A percentile compares a stretch with the other conserved stretches of the same genome.
These are phyloP conservation scores for Crypturellus tataupa DNA, from an alignment of 2,797 vertebrate species.

Conservation along the genomic window DNA sequence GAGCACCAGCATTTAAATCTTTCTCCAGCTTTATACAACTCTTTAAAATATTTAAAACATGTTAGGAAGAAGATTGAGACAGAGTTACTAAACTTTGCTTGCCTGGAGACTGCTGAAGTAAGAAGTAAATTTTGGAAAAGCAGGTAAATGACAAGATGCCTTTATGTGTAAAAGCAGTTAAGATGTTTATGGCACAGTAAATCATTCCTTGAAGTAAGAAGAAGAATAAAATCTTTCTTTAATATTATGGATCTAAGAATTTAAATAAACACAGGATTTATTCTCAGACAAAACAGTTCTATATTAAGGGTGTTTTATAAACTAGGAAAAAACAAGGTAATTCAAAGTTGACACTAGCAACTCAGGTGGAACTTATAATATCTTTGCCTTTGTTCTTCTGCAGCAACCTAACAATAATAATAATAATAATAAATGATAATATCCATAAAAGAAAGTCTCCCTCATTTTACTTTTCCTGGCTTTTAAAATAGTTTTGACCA, in stretches of 20 bases:
- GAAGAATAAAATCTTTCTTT: not conserved
- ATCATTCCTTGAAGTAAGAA: not conserved
- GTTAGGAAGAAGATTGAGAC: not conserved
- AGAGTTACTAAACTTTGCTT: not conserved
- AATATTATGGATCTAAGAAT: not conserved
- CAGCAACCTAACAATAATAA: not conserved
- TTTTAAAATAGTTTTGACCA: not conserved
- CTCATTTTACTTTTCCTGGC: not conserved
- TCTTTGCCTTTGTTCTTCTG: slow-evolving; percentile 23
- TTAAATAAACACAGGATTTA: slow-evolving; percentile 22
- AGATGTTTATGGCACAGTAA: not conserved
- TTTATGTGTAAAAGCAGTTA: not conserved
- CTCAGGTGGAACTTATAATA: not conserved
- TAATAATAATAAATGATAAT: not conserved
- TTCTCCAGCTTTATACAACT: not conserved
- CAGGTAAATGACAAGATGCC: not conserved
- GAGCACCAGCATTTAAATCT: not conserved
- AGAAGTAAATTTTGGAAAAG: not conserved
- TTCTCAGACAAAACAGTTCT: slow-evolving; percentile 39
- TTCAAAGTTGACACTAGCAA: not conserved
- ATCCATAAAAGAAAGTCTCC: not conserved
- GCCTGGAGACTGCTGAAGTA: not conserved
- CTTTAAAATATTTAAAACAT: not conserved
- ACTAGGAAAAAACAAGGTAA: not conserved
- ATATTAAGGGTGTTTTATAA: slow-evolving; percentile 14